Conservation (phyloP, 2,888 invertebrate species). For the Hirtodrosophila histrioides region DNA sequence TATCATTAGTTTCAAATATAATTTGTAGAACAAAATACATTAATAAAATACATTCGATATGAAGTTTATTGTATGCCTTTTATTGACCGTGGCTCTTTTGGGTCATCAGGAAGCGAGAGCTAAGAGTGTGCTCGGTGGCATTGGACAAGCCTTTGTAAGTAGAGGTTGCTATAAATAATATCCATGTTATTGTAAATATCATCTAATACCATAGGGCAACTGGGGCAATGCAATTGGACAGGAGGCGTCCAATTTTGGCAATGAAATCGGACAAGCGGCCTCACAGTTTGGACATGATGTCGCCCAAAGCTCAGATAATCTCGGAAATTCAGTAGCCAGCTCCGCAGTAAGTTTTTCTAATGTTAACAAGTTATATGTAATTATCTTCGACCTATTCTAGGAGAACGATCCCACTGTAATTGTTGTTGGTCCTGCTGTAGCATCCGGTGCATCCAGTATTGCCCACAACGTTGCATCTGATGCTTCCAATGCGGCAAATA, state of each 20-base stretch:
- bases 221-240: slow-evolving; percentile 36
- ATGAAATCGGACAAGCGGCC: slow-evolving; percentile 51
- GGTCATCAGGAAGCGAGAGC: slow-evolving; percentile 34
- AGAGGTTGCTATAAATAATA: neutral
- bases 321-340: slow-evolving; percentile 9
- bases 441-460: slow-evolving; percentile 1
- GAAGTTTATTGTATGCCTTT: slow-evolving; percentile 38
- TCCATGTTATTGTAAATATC: neutral
- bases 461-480: neutral
- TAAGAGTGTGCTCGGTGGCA: slow-evolving; percentile 38
- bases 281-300: slow-evolving; percentile 45
- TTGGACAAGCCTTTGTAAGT: slow-evolving; percentile 39
- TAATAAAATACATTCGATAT: slow-evolving; percentile 23
- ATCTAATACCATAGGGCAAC: slow-evolving; percentile 9
- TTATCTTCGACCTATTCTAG: neutral
- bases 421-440: neutral
- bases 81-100: slow-evolving; percentile 38
- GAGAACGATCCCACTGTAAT: neutral
- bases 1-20: slow-evolving; percentile 39
- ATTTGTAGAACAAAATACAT: slow-evolving; percentile 5
- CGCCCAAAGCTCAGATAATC: slow-evolving; percentile 18
- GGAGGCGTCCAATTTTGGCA: slow-evolving; percentile 50
- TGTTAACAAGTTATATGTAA: too few relatives aligned
- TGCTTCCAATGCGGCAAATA: slow-evolving; percentile 7
- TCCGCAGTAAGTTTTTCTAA: neutral